Evolutionary conservation across 2,888 invertebrate genomes (phyloP), one percentile per base, ranked within the genome.

Genomic region (Andrena fulva): DNA sequence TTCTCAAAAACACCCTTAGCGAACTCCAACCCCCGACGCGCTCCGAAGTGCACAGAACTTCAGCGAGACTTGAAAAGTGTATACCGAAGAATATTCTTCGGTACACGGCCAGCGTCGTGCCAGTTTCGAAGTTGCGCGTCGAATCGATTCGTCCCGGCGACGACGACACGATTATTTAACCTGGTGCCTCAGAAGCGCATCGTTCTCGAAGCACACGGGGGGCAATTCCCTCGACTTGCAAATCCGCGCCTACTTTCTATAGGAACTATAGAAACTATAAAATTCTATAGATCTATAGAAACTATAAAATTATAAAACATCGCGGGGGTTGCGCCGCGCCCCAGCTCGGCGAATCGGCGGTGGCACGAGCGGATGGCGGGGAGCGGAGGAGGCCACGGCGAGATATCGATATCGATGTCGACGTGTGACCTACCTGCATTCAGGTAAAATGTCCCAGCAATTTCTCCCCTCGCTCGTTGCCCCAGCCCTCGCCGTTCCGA

Each of bases 391-490:
- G 33, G 31, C 59, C 76, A 29, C 68, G 31, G 29, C 85, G 77
- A 79, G 84, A 86, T 88, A 87, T 88, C 89, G 87, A 89, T 87
- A 89, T 88, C 88, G 87, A 89, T 82, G 82, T 78, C 84, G 79
- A 76, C 81, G 84, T 69, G 82, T 83, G 84, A 87, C 84, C 84
- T 71, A 80, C 80, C 72, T 79, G 76, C 64, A 72, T 77, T 73
- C 76, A 74, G 74, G 80, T 80, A 66, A 88, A 85, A 87, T 63
- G 85, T 81, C 81, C 60, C 66, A 69, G 56, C 82, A 16, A 68
- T 59, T 52, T 56, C 7, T 52, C 50, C 54, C 27, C 56, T 16
- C 12, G 10, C 27, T n/a, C 50, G 52, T 7, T 29, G 4, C 12
- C 33, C n/a, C n/a, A 48, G 3, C 29, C 33, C 59, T 31, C 62